Conservation (phyloP, 2,888 invertebrate species). For the Clivina fossor region DNA sequence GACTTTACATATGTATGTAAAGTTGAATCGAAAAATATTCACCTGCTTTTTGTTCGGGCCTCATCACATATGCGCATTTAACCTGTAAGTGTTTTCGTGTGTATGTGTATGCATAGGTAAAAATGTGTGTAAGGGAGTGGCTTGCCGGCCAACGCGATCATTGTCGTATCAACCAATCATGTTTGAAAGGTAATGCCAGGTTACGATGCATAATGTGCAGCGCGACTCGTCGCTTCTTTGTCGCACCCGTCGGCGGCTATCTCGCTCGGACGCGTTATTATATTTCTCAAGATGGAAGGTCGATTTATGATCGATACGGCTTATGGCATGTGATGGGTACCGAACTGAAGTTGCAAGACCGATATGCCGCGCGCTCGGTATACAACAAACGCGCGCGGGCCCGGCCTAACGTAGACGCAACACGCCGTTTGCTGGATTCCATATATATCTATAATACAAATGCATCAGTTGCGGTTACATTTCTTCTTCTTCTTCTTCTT, state of each 20-base stretch:
- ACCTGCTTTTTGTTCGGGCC: too few relatives aligned
- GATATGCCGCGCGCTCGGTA: too few relatives aligned
- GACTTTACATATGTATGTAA: too few relatives aligned
- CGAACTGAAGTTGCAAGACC: too few relatives aligned
- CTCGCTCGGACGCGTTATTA: conserved; percentile 48
- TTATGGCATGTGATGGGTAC: conserved; percentile 13
- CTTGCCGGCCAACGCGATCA: conserved; percentile 51
- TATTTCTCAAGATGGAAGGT: conserved; percentile 54
- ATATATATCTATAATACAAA: too few relatives aligned
- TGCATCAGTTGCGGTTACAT: too few relatives aligned
- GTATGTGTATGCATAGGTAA: conserved; percentile 15
- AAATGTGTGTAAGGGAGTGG: conserved; percentile 48
- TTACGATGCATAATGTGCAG: conserved; percentile 54
- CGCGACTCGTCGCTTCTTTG: conserved; percentile 50
- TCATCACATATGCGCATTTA: too few relatives aligned
- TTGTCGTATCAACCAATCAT: conserved; percentile 54
- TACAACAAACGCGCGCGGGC: too few relatives aligned
- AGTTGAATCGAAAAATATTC: too few relatives aligned
- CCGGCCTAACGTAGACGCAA: too few relatives aligned
- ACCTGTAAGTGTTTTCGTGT: conserved; percentile 20
- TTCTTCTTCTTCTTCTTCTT: too few relatives aligned
- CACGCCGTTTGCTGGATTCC: too few relatives aligned
- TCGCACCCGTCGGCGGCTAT: conserved; percentile 44
- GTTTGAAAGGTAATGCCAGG: conserved; percentile 53
- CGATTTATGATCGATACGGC: conserved; percentile 52